Conservation (phyloP, 2,113 vertebrate genomes). For the Rissa tridactyla region DNA sequence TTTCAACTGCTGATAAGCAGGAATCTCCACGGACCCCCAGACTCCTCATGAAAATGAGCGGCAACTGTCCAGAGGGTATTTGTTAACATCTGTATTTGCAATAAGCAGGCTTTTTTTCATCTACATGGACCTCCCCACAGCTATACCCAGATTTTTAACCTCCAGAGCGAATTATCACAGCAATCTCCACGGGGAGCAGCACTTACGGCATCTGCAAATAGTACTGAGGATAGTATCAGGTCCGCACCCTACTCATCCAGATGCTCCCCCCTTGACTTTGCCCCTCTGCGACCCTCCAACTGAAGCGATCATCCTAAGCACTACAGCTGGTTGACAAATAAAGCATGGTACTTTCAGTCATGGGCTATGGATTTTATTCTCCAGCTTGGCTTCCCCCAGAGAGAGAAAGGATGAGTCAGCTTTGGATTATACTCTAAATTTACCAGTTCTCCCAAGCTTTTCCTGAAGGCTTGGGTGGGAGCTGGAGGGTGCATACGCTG, state of each 20-base stretch:
- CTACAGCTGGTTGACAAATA: not conserved
- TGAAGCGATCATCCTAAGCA: not conserved
- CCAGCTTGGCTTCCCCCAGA: not conserved
- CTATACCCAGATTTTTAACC: not conserved
- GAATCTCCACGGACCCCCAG: not conserved
- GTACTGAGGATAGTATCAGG: not conserved
- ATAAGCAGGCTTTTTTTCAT: not conserved
- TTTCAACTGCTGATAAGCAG: not conserved
- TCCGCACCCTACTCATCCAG: not conserved
- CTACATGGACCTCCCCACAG: not conserved
- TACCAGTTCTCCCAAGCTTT: not conserved
- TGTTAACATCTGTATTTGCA: not conserved
- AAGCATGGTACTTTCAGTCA: not conserved
- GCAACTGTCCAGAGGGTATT: not conserved
- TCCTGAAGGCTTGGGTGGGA: not conserved
- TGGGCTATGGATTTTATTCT: not conserved
- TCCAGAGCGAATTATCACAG: not conserved
- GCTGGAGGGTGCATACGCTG: not conserved
- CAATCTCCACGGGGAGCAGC: not conserved
- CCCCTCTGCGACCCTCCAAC: not conserved
- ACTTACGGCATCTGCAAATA: accelerated
- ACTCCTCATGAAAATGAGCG: not conserved
- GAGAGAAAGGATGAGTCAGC: not conserved
- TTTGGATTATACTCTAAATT: not conserved
- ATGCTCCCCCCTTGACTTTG: not conserved